These are phyloP conservation scores for Haplotaxodon microlepis DNA, from an alignment of 2,113 vertebrate genomes.

Conservation along the genomic window DNA sequence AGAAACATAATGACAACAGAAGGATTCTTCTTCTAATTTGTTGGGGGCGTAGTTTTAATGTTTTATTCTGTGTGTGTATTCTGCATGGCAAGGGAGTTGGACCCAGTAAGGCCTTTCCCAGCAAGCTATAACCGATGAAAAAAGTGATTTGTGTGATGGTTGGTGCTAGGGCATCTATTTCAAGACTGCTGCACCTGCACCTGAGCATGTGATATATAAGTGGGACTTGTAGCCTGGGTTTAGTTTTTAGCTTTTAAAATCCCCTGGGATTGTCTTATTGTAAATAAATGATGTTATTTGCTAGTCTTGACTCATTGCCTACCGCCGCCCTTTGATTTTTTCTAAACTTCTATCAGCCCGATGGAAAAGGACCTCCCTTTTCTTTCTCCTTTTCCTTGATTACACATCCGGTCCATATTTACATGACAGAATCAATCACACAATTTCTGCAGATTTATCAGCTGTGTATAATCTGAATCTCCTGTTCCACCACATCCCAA, in stretches of 20 bases:
- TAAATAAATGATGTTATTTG: background rate
- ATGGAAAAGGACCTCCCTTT: background rate
- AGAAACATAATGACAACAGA: background rate
- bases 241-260: background rate
- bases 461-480: background rate
- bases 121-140: rapidly evolving
- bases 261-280: background rate
- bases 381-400: background rate
- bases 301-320: background rate
- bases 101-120: background rate
- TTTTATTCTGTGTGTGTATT: background rate
- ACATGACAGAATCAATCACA: background rate
- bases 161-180: background rate
- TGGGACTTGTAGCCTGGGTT: background rate
- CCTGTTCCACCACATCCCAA: background rate
- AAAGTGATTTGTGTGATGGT: background rate
- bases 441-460: background rate
- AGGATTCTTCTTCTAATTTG: background rate
- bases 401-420: background rate
- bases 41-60: background rate
- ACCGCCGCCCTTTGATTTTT: background rate
- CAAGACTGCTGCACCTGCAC: background rate
- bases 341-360: background rate
- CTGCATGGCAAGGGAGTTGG: background rate
- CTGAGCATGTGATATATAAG: background rate